A percentile compares a stretch with the other conserved stretches of the same genome.
These are phyloP conservation scores for Morpho deidamia DNA, from an alignment of 2,888 invertebrate genomes.

Conservation along the genomic window DNA sequence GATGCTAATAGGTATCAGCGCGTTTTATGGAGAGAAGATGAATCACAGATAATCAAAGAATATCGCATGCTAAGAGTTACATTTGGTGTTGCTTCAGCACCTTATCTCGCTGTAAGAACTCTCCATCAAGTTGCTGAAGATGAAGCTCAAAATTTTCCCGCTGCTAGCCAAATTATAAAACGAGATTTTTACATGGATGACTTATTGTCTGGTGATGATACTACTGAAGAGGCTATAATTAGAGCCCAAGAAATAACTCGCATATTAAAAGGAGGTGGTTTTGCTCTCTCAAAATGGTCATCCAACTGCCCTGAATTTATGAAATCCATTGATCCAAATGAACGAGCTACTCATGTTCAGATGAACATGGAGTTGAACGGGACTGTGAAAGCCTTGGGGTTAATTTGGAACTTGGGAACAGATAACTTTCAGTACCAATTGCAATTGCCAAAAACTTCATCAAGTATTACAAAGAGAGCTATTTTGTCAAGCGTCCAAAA, in stretches of 20 bases:
- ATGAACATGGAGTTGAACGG: background rate
- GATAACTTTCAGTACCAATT: background rate
- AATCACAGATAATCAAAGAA: conserved; percentile 10
- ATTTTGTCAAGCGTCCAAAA: background rate
- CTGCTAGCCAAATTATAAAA: conserved; percentile 14
- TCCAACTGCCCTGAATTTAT: background rate
- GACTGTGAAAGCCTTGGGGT: background rate
- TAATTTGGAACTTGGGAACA: background rate
- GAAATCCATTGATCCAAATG: background rate
- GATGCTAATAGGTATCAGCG: background rate
- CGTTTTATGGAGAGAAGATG: background rate
- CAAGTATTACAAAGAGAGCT: background rate
- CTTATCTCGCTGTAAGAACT: conserved; percentile 23
- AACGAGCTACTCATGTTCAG: background rate
- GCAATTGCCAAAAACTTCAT: background rate
- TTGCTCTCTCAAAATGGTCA: conserved; percentile 26
- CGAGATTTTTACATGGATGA: conserved; percentile 25
- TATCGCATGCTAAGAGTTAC: conserved; percentile 25
- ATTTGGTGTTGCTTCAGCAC: conserved; percentile 26
- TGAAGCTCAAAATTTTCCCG: conserved; percentile 12
- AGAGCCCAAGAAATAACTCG: conserved; percentile 2
- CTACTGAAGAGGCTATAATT: conserved; percentile 7
- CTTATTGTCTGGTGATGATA: conserved; percentile 12
- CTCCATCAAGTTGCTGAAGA: conserved; percentile 19
- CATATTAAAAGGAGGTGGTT: conserved; percentile 19